Base-by-base conservation (phyloP, 2,113 vertebrate genomes). In the Sapayoa aenigma region DNA sequence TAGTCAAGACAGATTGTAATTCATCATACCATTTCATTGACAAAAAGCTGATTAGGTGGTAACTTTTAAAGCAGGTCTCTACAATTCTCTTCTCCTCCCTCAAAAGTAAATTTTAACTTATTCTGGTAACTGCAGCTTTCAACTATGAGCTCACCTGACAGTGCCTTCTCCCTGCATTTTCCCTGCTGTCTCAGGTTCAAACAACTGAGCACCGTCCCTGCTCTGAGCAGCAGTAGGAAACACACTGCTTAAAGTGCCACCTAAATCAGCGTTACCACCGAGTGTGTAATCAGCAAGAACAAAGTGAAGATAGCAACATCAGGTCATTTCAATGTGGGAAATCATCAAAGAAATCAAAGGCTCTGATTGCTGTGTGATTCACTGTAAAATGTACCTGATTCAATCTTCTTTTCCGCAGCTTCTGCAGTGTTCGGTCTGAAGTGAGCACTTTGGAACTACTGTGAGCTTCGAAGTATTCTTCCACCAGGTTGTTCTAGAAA, bases 381-480 rank as follows among this genome's bases (percentile, higher is more conserved):
- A 22, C 27, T 66, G 31, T 7, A 50, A 94, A 82, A 39, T 80
- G 23, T 94, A 99, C 99, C 99, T 99, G 98, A 97, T 98, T 98
- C 59, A 99, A 71, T 94, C 98, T 99, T 53, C 98, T 98, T 33
- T 97, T 98, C 93, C 95, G 98, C 49, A 99, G 87, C 82, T 98
- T 99, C 97, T 99, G 98, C 11, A 99, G 97, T 0, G 99, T 99
- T 95, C 99, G 98, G 86, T 99, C 99, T 2, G 99, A 99, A 3
- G 99, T 99, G 90, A 99, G 93, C 47, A 99, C 99, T 96, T 99
- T 99, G 33, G 99, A 99, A 97, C 98, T 99, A 96, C 99, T 98
- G 30, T 99, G 99, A 89, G 99, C 99, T 96, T 99, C 99, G 89
- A 99, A 99, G 93, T 99, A 99, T 66, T 99, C 99, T 94, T 99